These are phyloP conservation scores for Pinctada fucata DNA, from an alignment of 2,888 invertebrate species.

Conservation along the genomic window DNA sequence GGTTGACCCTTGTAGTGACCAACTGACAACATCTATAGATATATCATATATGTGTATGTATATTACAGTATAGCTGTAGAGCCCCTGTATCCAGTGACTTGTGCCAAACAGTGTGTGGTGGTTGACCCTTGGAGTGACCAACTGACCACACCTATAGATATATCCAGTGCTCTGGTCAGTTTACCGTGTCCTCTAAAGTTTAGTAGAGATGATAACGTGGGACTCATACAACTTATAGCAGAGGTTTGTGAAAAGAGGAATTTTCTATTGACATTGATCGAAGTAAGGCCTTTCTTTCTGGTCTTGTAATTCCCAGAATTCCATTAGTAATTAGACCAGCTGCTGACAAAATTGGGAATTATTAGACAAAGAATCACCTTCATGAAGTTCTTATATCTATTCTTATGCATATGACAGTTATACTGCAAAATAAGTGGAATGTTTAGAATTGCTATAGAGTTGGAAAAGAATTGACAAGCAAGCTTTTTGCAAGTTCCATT, in stretches of 20 bases:
- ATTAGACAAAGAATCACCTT: no score
- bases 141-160: conserved; percentile 84
- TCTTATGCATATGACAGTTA: no score
- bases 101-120: conserved; percentile 81
- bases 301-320: no score
- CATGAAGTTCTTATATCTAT: no score
- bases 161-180: conserved; percentile 90
- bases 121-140: conserved; percentile 75
- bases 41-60: no score
- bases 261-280: background rate
- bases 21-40: conserved; percentile 82
- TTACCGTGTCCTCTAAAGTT: conserved; percentile 92
- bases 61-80: conserved; percentile 90
- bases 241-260: conserved; percentile 79
- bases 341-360: no score
- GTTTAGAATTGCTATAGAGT: no score
- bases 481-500: no score
- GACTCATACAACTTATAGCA: conserved; percentile 88
- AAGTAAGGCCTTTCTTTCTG: background rate
- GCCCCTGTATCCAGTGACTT: conserved; percentile 94
- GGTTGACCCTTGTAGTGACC: conserved; percentile 74
- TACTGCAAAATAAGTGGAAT: no score
- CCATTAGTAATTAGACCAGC: no score
- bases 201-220: conserved; percentile 86
- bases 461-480: no score